Base-by-base conservation (phyloP, 2,113 vertebrate species). In the Dicaeum eximium region DNA sequence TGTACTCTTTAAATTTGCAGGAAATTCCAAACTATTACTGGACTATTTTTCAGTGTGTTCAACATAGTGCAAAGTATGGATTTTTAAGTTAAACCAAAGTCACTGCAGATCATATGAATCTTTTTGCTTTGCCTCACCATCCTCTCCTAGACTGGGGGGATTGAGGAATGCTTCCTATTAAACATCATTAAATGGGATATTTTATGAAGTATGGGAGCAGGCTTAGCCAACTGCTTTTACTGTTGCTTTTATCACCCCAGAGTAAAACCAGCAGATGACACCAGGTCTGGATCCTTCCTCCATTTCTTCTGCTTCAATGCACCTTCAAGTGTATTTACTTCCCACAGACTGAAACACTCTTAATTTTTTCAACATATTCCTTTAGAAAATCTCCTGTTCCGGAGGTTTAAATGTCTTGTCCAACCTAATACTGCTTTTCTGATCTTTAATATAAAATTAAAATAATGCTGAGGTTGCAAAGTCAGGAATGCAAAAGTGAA, bases 11-110 rank as follows among this genome's bases (percentile, higher is more conserved):
- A 83, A 84, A 86, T 79, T 80, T 88, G 69, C 86, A 97, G 95
- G 96, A 95, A 97, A 97, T 94, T 94, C 90, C 95, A 81, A 87
- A 87, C 93, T 84, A 75, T 93, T 91, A 93, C 95, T 90, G 80
- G 35, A 21, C 71, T 60, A 31, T 58, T 79, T 93, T 95, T 73
- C 11, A 80, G 51, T 71, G 19, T 86, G 85, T 84, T 84, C 72
- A 88, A 94, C 81, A 56, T 75, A 82, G 16, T 91, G 62, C 84
- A 74, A 90, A 77, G 51, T 83, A 71, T 24, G 64, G 40, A 77
- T 40, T 94, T 95, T 94, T 86, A 93, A 78, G 37, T 80, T 48
- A 84, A 90, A 93, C 30, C 45, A 86, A 93, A 86, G 53, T 66
- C 61, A 70, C 47, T 79, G 7, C 42, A 80, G 80, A 91, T 38